Conservation (phyloP, 1,140 invertebrate genomes). For the Drosophila tani region DNA sequence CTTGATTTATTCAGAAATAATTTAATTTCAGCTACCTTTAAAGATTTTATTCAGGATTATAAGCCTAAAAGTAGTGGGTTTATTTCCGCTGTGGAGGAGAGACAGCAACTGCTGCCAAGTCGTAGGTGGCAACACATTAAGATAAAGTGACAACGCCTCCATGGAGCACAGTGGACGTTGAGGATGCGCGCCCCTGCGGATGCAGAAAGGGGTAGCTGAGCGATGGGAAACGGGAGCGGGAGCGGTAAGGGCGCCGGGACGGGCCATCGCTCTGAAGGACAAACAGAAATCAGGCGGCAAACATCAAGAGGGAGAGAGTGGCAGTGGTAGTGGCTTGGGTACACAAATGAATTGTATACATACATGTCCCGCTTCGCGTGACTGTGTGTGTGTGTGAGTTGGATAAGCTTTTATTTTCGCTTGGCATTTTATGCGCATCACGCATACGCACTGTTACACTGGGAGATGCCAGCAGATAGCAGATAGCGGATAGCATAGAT, state of each 20-base stretch:
- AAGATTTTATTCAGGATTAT: too few species aligned
- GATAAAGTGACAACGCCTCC: constrained; percentile 83
- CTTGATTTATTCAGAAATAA: background rate
- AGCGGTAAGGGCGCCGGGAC: constrained; percentile 8
- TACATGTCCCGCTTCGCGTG: constrained; percentile 39
- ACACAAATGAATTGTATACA: constrained; percentile 76
- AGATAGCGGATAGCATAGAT: constrained; percentile 55
- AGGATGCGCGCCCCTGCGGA: constrained; percentile 23
- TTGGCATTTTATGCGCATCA: constrained; percentile 82
- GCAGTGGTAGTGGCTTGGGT: constrained; percentile 27
- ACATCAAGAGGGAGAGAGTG: constrained; percentile 42
- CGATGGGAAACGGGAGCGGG: background rate
- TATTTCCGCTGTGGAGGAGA: constrained; percentile 10
- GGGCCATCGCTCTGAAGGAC: constrained; percentile 63
- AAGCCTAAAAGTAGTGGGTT: background rate
- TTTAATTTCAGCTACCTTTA: background rate
- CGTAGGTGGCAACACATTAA: constrained; percentile 82
- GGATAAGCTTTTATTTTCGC: constrained; percentile 77
- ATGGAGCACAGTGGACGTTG: constrained; percentile 49
- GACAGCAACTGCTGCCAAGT: constrained; percentile 57
- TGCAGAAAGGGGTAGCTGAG: constrained; percentile 55
- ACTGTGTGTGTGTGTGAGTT: background rate
- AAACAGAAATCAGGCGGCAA: constrained; percentile 78
- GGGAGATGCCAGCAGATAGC: constrained; percentile 53
- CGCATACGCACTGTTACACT: constrained; percentile 80